These are phyloP conservation scores for Grantiella picta DNA, from an alignment of 2,113 vertebrate species.

Conservation along the genomic window DNA sequence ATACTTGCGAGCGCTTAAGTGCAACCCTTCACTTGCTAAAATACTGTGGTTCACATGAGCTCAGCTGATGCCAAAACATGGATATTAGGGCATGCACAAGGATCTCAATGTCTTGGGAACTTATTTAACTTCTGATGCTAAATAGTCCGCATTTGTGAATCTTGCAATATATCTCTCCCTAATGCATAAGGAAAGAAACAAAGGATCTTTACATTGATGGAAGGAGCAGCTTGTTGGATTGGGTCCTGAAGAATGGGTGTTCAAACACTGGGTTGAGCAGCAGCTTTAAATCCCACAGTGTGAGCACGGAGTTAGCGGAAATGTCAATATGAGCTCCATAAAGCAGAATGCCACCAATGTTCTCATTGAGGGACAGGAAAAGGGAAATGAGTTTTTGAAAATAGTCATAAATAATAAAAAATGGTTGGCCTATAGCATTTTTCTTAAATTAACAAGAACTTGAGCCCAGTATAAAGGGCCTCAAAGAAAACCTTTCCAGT, in stretches of 20 bases:
- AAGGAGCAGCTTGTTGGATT: neutral
- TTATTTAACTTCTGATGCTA: neutral
- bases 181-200: neutral
- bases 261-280: neutral
- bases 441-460: constrained; percentile 49
- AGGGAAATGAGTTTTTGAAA: constrained; percentile 47
- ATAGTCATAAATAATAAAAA: constrained; percentile 61
- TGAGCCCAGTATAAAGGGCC: neutral
- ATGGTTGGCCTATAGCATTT: constrained; percentile 40
- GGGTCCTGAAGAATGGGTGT: neutral
- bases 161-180: neutral
- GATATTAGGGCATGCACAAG: neutral
- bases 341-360: constrained; percentile 23
- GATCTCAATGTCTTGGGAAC: neutral
- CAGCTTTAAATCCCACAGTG: neutral
- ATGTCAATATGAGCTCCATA: constrained; percentile 10
- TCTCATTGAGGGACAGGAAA: neutral
- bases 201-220: neutral
- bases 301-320: neutral
- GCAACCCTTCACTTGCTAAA: neutral
- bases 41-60: neutral
- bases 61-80: neutral
- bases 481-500: constrained; percentile 19
- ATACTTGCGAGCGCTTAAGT: neutral
- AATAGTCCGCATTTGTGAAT: neutral